Percentiles rank a stretch among this genome's conserved stretches.
Evolutionary conservation across 2,888 invertebrate species (phyloP).

Genomic region (Platycheirus albimanus): DNA sequence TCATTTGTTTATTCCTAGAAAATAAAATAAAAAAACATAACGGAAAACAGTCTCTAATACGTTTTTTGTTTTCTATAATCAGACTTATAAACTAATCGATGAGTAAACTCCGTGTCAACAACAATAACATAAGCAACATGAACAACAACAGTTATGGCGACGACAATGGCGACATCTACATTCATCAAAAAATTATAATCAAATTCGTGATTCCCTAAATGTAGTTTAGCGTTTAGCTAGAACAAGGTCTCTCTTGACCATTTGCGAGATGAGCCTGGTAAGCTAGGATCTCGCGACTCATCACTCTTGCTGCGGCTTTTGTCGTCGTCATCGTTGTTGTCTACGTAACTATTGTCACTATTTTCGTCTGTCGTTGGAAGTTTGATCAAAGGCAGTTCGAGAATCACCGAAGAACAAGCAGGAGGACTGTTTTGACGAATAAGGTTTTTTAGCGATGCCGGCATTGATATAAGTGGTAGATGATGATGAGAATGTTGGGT

Average conservation of each 20-base stretch:
- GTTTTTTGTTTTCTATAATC: conserved; percentile 43
- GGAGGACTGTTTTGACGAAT: conserved; percentile 77
- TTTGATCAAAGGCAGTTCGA: conserved; percentile 82
- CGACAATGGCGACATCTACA: conserved; percentile 48
- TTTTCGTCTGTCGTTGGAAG: conserved; percentile 79
- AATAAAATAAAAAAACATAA: conserved; percentile 45
- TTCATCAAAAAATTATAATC: conserved; percentile 25
- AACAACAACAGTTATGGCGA: conserved; percentile 62
- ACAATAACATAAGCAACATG: conserved; percentile 66
- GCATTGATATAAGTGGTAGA: conserved; percentile 80
- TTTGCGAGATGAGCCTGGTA: conserved; percentile 82
- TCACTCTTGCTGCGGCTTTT: conserved; percentile 76
- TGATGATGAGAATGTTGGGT: conserved; percentile 67
- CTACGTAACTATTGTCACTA: conserved; percentile 72
- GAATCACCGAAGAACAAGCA: conserved; percentile 79
- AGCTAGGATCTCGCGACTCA: conserved; percentile 80
- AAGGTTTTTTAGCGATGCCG: conserved; percentile 80
- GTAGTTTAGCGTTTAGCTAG: conserved; percentile 83
- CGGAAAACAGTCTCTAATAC: conserved; percentile 69
- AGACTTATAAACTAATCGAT: conserved; percentile 73
- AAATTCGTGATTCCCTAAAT: conserved; percentile 49
- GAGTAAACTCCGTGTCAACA: conserved; percentile 71
- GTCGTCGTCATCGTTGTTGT: conserved; percentile 72
- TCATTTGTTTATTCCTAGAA: conserved; percentile 13
- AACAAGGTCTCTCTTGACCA: conserved; percentile 92